A percentile compares a stretch with the other conserved stretches of the same genome.
Conservation (phyloP, 2,888 invertebrate species). For the Drosophila melanocephala region DNA sequence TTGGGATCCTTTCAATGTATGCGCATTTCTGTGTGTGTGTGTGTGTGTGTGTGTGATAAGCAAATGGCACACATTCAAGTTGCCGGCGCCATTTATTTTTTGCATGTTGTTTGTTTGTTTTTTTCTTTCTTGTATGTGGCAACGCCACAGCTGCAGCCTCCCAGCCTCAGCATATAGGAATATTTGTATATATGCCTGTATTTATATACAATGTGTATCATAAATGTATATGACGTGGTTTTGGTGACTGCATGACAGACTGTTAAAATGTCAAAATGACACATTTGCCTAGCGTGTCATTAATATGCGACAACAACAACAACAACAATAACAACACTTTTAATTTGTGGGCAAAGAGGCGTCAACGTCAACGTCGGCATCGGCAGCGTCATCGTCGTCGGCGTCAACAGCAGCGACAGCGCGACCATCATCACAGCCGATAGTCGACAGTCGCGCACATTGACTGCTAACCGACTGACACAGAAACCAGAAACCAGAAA, state of each 20-base stretch:
- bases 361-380: slow-evolving; percentile 1
- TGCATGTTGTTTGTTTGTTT: background rate
- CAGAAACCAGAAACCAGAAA: slow-evolving; percentile 60
- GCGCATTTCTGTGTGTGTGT: slow-evolving; percentile 2
- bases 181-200: slow-evolving; percentile 14
- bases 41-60: slow-evolving; percentile 58
- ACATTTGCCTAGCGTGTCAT: slow-evolving; percentile 81
- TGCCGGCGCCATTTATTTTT: slow-evolving; percentile 44
- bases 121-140: slow-evolving; percentile 31
- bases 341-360: slow-evolving; percentile 34
- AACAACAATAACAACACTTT: slow-evolving; percentile 28
- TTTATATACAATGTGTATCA: slow-evolving; percentile 16
- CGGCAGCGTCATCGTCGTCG: background rate
- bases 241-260: slow-evolving; percentile 76
- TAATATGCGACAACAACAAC: slow-evolving; percentile 66
- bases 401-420: slow-evolving; percentile 10
- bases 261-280: slow-evolving; percentile 82
- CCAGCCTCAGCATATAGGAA: slow-evolving; percentile 21
- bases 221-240: slow-evolving; percentile 66
- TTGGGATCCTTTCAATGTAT: slow-evolving; percentile 21
- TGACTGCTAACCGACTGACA: slow-evolving; percentile 79
- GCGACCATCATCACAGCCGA: slow-evolving; percentile 16
- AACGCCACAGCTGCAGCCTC: slow-evolving; percentile 71
- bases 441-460: slow-evolving; percentile 53
- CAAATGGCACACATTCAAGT: slow-evolving; percentile 77